Percentiles rank a stretch among this genome's conserved stretches.
These are phyloP conservation scores for Zaprionus kolodkinae DNA, from an alignment of 1,140 invertebrate genomes.

Conservation along the genomic window DNA sequence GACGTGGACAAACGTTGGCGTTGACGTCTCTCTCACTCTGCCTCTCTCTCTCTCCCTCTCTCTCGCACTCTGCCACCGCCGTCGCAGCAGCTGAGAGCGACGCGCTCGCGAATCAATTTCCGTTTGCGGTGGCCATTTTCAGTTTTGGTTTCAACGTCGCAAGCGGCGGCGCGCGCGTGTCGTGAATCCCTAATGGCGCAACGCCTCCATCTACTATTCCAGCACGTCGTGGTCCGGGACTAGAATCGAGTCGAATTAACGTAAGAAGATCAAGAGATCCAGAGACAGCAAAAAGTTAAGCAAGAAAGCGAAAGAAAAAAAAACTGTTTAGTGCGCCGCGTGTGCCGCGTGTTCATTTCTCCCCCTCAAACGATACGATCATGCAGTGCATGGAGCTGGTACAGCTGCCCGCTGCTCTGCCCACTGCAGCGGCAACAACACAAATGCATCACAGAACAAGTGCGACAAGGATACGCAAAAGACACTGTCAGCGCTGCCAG, in stretches of 20 bases:
- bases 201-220: neutral
- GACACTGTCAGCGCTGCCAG: conserved; percentile 50
- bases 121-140: conserved; percentile 80
- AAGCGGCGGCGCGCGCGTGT: conserved; percentile 66
- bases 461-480: conserved; percentile 69
- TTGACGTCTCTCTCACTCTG: conserved; percentile 50
- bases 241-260: conserved; percentile 44
- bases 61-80: conserved; percentile 8
- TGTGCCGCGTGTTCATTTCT: conserved; percentile 8
- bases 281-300: conserved; percentile 18
- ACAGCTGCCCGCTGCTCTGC: conserved; percentile 31
- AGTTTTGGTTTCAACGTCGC: conserved; percentile 80
- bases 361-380: conserved; percentile 1
- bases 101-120: conserved; percentile 77
- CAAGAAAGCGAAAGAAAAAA: conserved; percentile 1
- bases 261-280: conserved; percentile 30
- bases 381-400: conserved; percentile 50
- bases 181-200: conserved; percentile 73
- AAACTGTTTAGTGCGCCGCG: conserved; percentile 1
- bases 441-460: conserved; percentile 55
- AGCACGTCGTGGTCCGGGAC: conserved; percentile 34
- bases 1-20: conserved; percentile 47
- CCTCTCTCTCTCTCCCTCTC: neutral
- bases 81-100: conserved; percentile 26
- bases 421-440: conserved; percentile 39